A percentile compares a stretch with the other conserved stretches of the same genome.
phyloP scores from a whole-genome alignment of 37 sponge, comb jelly and placozoan species.

The Tethya wilhelma region DNA sequence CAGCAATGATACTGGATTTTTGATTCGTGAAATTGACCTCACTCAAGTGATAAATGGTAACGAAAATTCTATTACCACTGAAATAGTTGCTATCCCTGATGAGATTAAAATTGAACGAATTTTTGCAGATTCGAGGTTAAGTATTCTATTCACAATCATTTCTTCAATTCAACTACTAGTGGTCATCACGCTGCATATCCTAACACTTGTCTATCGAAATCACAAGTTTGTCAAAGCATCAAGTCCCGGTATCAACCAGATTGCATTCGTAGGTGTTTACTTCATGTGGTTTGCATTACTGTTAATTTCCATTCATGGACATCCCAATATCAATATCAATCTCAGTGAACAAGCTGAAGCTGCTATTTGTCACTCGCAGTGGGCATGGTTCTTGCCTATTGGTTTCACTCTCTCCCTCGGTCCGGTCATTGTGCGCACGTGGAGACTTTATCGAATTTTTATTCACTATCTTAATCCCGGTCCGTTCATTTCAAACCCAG shows the following conservation, averaged over 20 bases:
- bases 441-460: slow-evolving; percentile 27
- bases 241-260: slow-evolving; percentile 3
- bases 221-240: slow-evolving; percentile 6
- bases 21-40: neutral
- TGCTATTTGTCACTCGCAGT: neutral
- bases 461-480: slow-evolving; percentile 23
- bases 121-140: too few relatives aligned
- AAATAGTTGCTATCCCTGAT: too few relatives aligned
- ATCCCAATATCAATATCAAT: too few relatives aligned
- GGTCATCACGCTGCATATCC: neutral
- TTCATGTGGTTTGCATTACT: neutral
- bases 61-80: neutral
- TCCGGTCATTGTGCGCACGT: slow-evolving; percentile 20
- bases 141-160: neutral
- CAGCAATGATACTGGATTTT: too few relatives aligned
- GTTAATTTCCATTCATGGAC: too few relatives aligned
- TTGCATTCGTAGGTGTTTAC: slow-evolving; percentile 6
- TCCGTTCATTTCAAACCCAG: slow-evolving; percentile 11
- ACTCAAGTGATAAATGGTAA: neutral
- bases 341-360: neutral
- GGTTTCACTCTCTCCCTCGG: slow-evolving; percentile 9
- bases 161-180: neutral
- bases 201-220: neutral
- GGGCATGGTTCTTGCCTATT: slow-evolving; percentile 16
- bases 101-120: too few relatives aligned